Evolutionary conservation across 2,888 invertebrate species (phyloP), one percentile per base, ranked within the genome.

Genomic region (Pachliopta kotzebuea): DNA sequence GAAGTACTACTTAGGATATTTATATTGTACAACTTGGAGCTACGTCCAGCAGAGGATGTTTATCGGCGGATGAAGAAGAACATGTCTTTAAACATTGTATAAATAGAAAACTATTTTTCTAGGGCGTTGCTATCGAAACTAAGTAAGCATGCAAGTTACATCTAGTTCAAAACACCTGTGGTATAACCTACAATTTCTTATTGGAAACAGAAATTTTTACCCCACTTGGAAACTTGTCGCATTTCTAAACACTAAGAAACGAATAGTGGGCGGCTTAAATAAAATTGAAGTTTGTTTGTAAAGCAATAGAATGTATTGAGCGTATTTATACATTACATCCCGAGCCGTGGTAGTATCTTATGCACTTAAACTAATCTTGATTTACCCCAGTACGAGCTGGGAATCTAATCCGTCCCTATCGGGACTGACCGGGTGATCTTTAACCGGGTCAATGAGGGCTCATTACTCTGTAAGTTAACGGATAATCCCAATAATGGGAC

Each of bases 351-450:
- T 64, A 63, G 68, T 68, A 66, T 71, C 66, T 69, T 68, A 69
- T 72, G 70, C 70, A 73, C 67, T 70, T 70, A 67, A 68, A 67
- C 67, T 71, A 74, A 74, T 73, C 74, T 70, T 63, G 71, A 71
- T 72, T 75, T 73, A 75, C 37, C 67, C 68, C 60, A 56, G 67
- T 66, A 66, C 67, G 66, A 69, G 65, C 63, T 61, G 65, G 65
- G 58, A 63, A 62, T 62, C 66, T 68, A 70, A 70, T 70, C 68
- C 67, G 62, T 67, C 53, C 53, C 60, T 45, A 54, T 57, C 50
- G 54, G 54, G 54, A 62, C 65, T 62, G 65, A 61, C 65, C 65
- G 65, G 61, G 61, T 65, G 65, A 65, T 65, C 58, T 69, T 67
- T 69, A 69, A 67, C 69, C 67, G 68, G 69, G 66, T 65, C 55